Base-by-base conservation (phyloP, 1,140 invertebrate genomes). In the Orussus abietinus region DNA sequence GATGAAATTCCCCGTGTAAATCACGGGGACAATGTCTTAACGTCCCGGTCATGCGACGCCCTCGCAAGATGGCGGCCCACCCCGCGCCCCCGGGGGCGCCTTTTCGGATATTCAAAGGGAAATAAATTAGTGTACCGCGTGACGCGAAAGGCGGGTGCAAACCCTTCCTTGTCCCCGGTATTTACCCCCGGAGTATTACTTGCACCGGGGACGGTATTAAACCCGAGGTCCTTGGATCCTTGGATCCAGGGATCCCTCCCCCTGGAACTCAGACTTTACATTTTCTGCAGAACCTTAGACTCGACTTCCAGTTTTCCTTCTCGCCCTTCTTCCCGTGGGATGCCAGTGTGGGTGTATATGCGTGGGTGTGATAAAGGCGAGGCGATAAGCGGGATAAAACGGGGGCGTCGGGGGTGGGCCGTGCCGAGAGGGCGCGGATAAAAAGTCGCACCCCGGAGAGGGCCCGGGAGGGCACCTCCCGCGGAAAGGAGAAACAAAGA, bases 11-110 rank as follows among this genome's bases (percentile, higher is more conserved):
- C 58, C 61, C 53, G 55, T 70, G 68, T 74, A 74, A 74, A 74
- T 74, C 71, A 74, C 66, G 51, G 50, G 69, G 72, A 74, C 71
- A 74, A 74, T 74, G 71, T 74, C 71, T 72, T 72, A 72, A 74
- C 70, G 71, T 70, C 69, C 66, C 64, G 69, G 71, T 74, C 71
- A 72, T 70, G 66, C 64, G 57, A 64, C 64, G 59, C 61, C 62
- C 61, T 59, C 55, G 54, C 49, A 56, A 55, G 56, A 56, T 53
- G 43, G 49, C 64, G 66, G 62, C 63, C 52, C 57, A 60, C 59
- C 42, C 42, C 51, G 47, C 41, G 52, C 55, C 48, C 49, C 44
- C 32, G 55, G 38, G 41, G 28, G 50, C 49, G 49, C 54, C 58
- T 57, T 56, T 63, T 56, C 57, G 59, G 51, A 64, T 66, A 66